Evolutionary conservation across 1,140 invertebrate species (phyloP).

Genomic region (Pogonomyrmex barbatus): DNA sequence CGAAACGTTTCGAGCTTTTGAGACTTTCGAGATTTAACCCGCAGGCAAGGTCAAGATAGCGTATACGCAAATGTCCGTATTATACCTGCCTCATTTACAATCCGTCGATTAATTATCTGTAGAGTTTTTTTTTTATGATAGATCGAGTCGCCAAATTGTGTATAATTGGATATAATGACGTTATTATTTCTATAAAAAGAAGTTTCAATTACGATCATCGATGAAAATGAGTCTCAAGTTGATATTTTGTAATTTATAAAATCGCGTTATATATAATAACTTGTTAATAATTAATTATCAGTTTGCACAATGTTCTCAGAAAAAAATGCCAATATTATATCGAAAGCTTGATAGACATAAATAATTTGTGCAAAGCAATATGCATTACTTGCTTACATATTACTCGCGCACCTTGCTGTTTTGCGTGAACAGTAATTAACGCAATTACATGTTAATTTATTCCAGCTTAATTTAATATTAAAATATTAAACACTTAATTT

Average conservation of each 20-base stretch:
- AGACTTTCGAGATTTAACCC: conserved; percentile 37
- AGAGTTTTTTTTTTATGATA: conserved; percentile 42
- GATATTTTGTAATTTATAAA: conserved; percentile 30
- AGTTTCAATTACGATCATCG: conserved; percentile 34
- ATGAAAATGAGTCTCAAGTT: conserved; percentile 42
- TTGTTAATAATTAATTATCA: conserved; percentile 27
- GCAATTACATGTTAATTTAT: conserved; percentile 31
- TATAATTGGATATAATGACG: conserved; percentile 55
- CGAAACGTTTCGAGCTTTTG: conserved; percentile 62
- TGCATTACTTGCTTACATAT: neutral
- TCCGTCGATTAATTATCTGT: conserved; percentile 60
- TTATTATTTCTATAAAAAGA: conserved; percentile 61
- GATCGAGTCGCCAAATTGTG: neutral
- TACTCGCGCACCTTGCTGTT: conserved; percentile 5
- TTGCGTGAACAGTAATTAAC: neutral
- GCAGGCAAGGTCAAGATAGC: conserved; percentile 18
- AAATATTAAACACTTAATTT: conserved; percentile 19
- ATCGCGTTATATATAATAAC: conserved; percentile 26
- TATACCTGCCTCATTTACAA: conserved; percentile 49
- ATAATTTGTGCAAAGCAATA: conserved; percentile 43
- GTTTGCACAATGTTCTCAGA: neutral
- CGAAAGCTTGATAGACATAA: neutral
- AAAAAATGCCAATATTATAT: neutral
- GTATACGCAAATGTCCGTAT: neutral
- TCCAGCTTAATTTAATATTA: neutral